Evolutionary conservation across 2,888 invertebrate species (phyloP).

Genomic region (Rotaria socialis): DNA sequence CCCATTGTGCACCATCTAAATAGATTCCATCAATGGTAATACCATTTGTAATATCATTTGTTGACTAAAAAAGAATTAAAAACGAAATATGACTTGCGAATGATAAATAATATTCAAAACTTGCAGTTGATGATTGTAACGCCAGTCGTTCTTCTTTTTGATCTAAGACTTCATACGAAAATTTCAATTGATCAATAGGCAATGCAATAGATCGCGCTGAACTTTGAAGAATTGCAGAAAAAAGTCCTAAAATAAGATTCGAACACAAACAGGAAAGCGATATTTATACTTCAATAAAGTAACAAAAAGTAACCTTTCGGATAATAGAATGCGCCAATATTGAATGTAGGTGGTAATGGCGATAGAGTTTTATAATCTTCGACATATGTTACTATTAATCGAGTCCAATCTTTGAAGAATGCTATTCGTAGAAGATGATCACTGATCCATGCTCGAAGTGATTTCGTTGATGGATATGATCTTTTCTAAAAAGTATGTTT

Average conservation of each 20-base stretch:
- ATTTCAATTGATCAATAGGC: constrained; percentile 57
- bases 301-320: constrained; percentile 53
- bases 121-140: background rate
- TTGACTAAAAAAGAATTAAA: background rate
- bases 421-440: constrained; percentile 55
- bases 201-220: constrained; percentile 57
- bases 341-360: constrained; percentile 53
- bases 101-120: background rate
- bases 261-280: background rate
- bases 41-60: constrained; percentile 36
- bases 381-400: constrained; percentile 51
- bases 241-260: constrained; percentile 52
- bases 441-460: constrained; percentile 55
- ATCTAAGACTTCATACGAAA: constrained; percentile 52
- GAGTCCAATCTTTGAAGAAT: constrained; percentile 57
- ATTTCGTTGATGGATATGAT: constrained; percentile 57
- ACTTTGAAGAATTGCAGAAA: constrained; percentile 59
- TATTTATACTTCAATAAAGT: background rate
- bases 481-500: constrained; percentile 50
- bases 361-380: constrained; percentile 32
- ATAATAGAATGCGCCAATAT: constrained; percentile 59
- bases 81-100: background rate
- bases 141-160: background rate
- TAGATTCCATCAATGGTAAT: constrained; percentile 42
- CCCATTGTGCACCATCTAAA: constrained; percentile 45